Base-by-base conservation (phyloP, 2,797 vertebrate genomes). In the Siniperca scherzeri region DNA sequence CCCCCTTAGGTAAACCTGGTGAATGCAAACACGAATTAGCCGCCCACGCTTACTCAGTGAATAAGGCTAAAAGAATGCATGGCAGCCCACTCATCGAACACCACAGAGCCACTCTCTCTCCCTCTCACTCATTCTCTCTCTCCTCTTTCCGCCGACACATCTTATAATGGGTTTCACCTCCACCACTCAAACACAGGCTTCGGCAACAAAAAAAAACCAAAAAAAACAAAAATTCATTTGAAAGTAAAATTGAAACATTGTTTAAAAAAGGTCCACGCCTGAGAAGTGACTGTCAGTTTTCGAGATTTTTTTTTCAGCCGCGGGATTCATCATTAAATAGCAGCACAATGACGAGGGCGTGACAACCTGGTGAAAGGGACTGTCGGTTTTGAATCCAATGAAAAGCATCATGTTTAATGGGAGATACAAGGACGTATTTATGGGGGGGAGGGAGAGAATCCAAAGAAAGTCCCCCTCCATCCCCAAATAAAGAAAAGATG, bases 21-120 rank as follows among this genome's bases (percentile, higher is more conserved):
- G 93, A 96, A 96, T 94, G 92, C 95, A 96, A 96, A 96, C 95
- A 96, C 84, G 90, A 96, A 96, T 96, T 95, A 96, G 91, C 91
- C 92, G 87, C 96, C 95, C 90, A 96, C 95, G 70, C 93, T 77
- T 56, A 74, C 83, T 70, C 84, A 84, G 90, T 96, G 96, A 96
- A 96, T 96, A 95, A 96, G 94, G 93, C 92, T 89, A 84, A 94
- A 96, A 96, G 94, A 96, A 96, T 96, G 95, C 88, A 88, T 14
- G 85, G 84, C 94, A 91, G 88, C 95, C 95, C 94, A 96, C 95
- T 95, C 95, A 90, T 78, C 55, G 70, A 91, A 91, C 91, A 80
- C 92, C 93, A 91, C 90, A 83, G 74, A 87, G 83, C 89, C 85
- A 81, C 93, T 88, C 89, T 60, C 82, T 78, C 89, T 70, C 86